Conservation (phyloP, 2,113 vertebrate genomes). For the Aramus guarauna region DNA sequence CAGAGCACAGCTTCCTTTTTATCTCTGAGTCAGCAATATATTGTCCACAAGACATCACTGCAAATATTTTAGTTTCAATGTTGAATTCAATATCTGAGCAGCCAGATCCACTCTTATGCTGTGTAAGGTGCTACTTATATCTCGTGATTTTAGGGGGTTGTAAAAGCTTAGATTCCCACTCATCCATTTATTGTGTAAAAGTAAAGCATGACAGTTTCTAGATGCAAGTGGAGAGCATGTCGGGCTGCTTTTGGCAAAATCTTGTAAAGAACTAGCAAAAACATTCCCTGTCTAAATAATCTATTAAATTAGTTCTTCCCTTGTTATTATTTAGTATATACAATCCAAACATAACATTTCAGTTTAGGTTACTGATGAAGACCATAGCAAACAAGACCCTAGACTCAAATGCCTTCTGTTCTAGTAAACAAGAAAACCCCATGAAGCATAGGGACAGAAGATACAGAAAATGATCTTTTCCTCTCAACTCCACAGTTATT, state of each 20-base stretch:
- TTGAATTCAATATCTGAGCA: background rate
- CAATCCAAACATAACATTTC: background rate
- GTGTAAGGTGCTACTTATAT: background rate
- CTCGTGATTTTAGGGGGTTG: background rate
- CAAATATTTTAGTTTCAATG: background rate
- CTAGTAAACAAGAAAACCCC: background rate
- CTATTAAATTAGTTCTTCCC: background rate
- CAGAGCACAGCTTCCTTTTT: background rate
- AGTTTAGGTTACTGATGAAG: background rate
- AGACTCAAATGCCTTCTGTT: background rate
- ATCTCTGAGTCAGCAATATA: background rate
- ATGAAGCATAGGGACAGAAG: background rate
- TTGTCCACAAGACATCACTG: background rate
- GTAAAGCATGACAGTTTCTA: background rate
- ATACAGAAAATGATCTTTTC: background rate
- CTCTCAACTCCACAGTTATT: background rate
- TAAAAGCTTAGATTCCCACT: background rate
- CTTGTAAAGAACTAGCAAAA: background rate
- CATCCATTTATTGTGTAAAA: background rate
- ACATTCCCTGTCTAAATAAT: background rate
- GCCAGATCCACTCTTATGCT: background rate
- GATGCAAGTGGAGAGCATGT: background rate
- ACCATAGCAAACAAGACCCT: background rate
- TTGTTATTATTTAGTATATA: background rate
- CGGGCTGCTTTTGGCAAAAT: background rate